Base-by-base conservation (phyloP, 2,888 invertebrate species). In the Encarsia formosa region DNA sequence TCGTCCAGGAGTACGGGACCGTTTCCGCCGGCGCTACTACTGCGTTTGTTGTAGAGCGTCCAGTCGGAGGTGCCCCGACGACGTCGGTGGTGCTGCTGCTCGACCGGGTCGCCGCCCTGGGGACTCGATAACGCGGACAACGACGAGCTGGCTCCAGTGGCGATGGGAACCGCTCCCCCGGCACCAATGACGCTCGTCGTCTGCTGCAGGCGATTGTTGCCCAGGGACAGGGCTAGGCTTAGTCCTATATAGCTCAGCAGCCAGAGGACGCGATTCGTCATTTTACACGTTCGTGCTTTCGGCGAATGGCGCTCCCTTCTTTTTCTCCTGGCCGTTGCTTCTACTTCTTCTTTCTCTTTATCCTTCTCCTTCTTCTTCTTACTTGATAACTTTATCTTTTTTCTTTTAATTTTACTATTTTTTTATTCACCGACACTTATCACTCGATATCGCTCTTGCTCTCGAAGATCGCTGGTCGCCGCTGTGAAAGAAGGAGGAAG, bases 261-360 rank as follows among this genome's bases (percentile, higher is more conserved):
- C 69, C 71, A 71, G 57, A 71, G 63, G 60, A 69, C 64, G 64
- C 67, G 66, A 58, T 65, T 69, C 59, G 71, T 67, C 73, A 73
- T 73, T 31, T 52, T 39, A 19, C n/a, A n/a, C n/a, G n/a, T n/a
- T 18, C 16, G 15, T 6, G n/a, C 11, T 18, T 9, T 29, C 23
- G 40, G 44, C 50, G 32, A 47, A 49, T 29, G 29, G 31, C n/a
- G 19, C 6, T 20, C 16, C n/a, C 35, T 16, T 16, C 43, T 11
- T 26, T 2, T 26, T 19, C 5, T 9, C 24, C 26, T 18, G 19
- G 16, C 16, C 15, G 35, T 18, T 15, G 19, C 19, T 15, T 11
- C 6, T 9, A 13, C 37, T 18, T 11, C 34, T 15, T 15, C 37
- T 18, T 4, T 11, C 11, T 4, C 19, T 37, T 26, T n/a, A n/a